Evolutionary conservation across 1,140 invertebrate genomes (phyloP).

Genomic region (Neodiprion virginianus): DNA sequence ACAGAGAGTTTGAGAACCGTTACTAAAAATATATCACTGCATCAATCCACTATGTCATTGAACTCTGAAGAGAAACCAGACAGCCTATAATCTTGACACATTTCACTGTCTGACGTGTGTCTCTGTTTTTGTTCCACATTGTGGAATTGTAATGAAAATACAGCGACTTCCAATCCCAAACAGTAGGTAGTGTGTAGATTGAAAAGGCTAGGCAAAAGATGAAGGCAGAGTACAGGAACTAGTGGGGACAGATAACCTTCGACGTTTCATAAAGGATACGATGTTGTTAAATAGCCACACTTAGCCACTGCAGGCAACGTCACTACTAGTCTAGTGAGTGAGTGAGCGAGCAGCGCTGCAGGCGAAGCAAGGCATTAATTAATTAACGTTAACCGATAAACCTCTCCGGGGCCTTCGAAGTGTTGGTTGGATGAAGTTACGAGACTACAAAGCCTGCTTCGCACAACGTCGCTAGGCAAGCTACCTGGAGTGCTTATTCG

Average conservation of each 20-base stretch:
- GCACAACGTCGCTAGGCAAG: neutral
- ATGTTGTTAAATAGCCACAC: neutral
- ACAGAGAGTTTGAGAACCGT: too few species aligned
- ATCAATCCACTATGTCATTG: too few species aligned
- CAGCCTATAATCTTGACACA: neutral
- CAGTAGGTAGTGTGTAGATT: neutral
- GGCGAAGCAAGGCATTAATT: neutral
- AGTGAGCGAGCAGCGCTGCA: neutral
- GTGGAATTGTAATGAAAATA: neutral
- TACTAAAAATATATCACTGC: too few species aligned
- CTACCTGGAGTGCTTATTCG: neutral
- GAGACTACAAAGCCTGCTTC: neutral
- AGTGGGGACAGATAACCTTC: neutral
- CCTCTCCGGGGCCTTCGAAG: slow-evolving; percentile 3
- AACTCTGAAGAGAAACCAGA: too few species aligned
- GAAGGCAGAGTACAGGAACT: neutral
- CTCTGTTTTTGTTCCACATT: neutral
- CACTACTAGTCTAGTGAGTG: neutral
- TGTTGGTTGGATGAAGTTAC: slow-evolving; percentile 1
- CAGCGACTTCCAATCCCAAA: neutral
- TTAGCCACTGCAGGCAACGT: neutral
- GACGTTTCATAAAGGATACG: neutral
- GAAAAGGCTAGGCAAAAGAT: neutral
- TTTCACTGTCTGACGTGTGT: neutral
- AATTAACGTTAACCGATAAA: slow-evolving; percentile 5